phyloP scores from a whole-genome alignment of 2,797 vertebrate genomes.

The Chiloscyllium punctatum region DNA sequence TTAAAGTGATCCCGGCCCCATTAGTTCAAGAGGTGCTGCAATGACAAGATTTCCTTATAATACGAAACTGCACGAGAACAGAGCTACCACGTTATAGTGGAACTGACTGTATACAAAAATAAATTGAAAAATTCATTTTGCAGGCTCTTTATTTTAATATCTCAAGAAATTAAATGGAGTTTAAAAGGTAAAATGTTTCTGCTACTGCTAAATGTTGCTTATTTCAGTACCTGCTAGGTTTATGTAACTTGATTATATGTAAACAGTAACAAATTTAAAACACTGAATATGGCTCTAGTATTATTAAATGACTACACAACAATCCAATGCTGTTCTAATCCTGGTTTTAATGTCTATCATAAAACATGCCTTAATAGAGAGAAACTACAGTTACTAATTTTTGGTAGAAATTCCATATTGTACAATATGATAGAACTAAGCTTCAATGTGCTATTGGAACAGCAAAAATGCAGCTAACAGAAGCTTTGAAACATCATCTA shows the following conservation, averaged over 20 bases:
- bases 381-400: not conserved
- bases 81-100: no score
- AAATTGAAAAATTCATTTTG: not conserved
- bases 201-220: not conserved
- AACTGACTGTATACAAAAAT: no score
- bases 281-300: not conserved
- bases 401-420: not conserved
- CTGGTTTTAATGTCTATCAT: not conserved
- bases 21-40: no score
- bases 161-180: not conserved
- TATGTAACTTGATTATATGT: not conserved
- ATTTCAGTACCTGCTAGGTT: not conserved
- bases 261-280: not conserved
- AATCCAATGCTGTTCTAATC: not conserved
- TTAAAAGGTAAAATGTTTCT: not conserved
- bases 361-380: not conserved
- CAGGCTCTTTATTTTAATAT: not conserved
- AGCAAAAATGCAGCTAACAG: not conserved
- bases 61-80: no score
- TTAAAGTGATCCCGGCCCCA: no score
- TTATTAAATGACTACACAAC: not conserved
- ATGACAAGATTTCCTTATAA: no score
- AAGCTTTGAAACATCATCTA: slow-evolving; percentile 21
- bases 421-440: not conserved
- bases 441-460: not conserved